phyloP scores from a whole-genome alignment of 2,797 vertebrate species.

The Peromyscus aztecus region DNA sequence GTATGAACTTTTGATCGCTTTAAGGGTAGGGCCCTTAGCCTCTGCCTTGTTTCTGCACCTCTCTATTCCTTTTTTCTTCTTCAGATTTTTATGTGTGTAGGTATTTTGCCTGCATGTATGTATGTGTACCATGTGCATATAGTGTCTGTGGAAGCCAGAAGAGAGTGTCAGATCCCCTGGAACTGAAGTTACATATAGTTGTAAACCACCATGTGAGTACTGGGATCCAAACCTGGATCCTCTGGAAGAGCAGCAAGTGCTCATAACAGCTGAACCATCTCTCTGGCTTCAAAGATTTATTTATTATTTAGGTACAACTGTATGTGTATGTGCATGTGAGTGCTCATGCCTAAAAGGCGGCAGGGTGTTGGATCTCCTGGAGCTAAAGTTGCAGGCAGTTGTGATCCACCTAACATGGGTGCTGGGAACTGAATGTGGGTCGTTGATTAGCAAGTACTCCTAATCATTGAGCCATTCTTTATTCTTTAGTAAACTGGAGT shows the following conservation, averaged over 20 bases:
- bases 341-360: neutral
- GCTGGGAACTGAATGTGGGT: neutral
- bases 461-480: neutral
- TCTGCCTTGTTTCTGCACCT: neutral
- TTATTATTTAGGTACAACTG: neutral
- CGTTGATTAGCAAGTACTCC: neutral
- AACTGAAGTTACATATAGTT: neutral
- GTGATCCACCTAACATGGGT: neutral
- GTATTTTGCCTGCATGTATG: neutral
- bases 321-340: neutral
- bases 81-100: neutral
- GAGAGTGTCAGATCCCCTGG: neutral
- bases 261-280: neutral
- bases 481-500: neutral
- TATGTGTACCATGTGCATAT: neutral
- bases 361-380: neutral
- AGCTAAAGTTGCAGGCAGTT: neutral
- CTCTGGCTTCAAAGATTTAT: neutral
- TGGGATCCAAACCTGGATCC: neutral
- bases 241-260: neutral
- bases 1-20: accelerated
- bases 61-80: neutral
- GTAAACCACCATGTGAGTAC: neutral
- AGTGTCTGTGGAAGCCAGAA: neutral
- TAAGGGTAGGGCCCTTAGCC: neutral